Conservation (phyloP, 2,888 invertebrate species). For the Dryocosmus kuriphilus region DNA sequence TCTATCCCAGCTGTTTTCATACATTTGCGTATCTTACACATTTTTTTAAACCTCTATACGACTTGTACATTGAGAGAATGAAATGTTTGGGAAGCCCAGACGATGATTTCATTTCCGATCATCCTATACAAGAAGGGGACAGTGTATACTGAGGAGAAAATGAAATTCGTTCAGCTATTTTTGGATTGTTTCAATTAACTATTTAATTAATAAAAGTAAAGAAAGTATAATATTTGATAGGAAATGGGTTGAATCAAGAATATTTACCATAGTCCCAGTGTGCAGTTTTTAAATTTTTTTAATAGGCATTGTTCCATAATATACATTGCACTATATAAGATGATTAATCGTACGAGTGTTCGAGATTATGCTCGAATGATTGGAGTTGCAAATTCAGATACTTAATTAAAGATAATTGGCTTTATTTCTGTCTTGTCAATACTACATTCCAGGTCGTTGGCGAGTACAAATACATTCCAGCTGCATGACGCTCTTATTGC, state of each 20-base stretch:
- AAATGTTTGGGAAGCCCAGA: slow-evolving; percentile 65
- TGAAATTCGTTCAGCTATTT: too few species aligned
- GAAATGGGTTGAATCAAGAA: too few species aligned
- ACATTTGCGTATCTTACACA: background rate
- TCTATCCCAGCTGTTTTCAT: background rate
- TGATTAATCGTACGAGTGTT: background rate
- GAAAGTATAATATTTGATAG: too few species aligned
- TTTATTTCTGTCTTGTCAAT: background rate
- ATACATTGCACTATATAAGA: background rate
- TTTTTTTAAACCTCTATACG: background rate
- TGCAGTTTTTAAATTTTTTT: too few species aligned
- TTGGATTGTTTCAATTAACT: too few species aligned
- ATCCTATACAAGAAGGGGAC: too few species aligned
- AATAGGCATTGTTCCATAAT: background rate
- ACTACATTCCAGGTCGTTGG: background rate
- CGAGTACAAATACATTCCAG: background rate
- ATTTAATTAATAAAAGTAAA: too few species aligned
- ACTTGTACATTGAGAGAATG: slow-evolving; percentile 52
- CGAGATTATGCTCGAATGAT: background rate
- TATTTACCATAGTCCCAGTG: too few species aligned
- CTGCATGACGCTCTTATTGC: too few species aligned
- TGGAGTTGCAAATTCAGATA: background rate
- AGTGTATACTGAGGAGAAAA: too few species aligned
- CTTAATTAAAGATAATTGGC: background rate
- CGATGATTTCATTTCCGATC: slow-evolving; percentile 63